A percentile compares a stretch with the other conserved stretches of the same genome.
These are phyloP conservation scores for Julus scanicus DNA, from an alignment of 2,888 invertebrate genomes.

Conservation along the genomic window DNA sequence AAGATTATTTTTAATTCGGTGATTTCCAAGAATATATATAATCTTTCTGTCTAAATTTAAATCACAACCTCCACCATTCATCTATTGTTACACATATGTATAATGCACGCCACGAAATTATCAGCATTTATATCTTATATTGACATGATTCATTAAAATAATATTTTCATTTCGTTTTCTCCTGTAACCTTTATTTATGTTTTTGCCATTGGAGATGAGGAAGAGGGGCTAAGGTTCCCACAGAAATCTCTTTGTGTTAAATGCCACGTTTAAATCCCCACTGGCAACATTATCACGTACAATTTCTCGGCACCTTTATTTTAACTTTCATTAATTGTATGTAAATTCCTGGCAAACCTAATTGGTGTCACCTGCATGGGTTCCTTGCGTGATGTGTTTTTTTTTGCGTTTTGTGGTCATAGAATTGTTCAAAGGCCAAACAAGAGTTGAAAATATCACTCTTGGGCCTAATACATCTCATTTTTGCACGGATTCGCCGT, in stretches of 20 bases:
- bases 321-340: background rate
- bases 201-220: background rate
- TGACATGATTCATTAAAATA: background rate
- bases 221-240: background rate
- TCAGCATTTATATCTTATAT: background rate
- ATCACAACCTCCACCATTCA: background rate
- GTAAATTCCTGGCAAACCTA: background rate
- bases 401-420: background rate
- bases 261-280: background rate
- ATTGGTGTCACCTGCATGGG: background rate
- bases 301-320: background rate
- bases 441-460: background rate
- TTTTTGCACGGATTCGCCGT: background rate
- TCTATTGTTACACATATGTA: background rate
- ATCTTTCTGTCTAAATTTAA: too few relatives aligned
- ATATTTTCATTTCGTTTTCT: background rate
- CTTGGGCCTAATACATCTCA: background rate
- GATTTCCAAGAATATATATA: too few relatives aligned
- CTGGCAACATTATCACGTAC: background rate
- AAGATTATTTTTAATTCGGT: too few relatives aligned
- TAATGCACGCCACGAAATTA: background rate
- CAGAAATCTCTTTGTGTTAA: background rate
- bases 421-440: background rate
- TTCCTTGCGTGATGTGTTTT: background rate
- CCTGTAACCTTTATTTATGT: background rate